Base-by-base conservation (phyloP, 2,113 vertebrate species). In the Okapia johnstoni region DNA sequence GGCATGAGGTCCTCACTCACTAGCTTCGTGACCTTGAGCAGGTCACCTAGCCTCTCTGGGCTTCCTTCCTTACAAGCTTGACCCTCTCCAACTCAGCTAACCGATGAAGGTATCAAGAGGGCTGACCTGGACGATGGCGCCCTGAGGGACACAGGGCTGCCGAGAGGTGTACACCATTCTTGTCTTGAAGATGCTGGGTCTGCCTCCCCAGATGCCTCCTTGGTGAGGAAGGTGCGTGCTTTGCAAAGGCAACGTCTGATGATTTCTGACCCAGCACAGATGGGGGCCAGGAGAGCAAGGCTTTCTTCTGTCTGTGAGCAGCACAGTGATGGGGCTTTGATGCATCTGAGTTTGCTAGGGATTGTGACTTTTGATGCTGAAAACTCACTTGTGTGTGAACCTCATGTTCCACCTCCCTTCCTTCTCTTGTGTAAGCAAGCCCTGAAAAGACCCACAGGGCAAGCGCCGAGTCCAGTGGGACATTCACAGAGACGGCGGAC, bases 361-460 rank as follows among this genome's bases (percentile, higher is more conserved):
- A 50, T 43, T 86, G n/a, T 94, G 84, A 96, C 93, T 93, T 76
- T 43, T 96, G 88, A 96, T 90, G 77, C 85, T 88, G 80, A 88
- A 97, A 73, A 77, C 66, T 88, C 95, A 93, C 43, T 95, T 90
- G 70, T 23, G 50, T 97, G 94, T 97, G 95, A 98, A 92, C 23
- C 63, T 81, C 77, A 7, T 63, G 91, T 93, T 96, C 95, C 7
- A 21, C 58, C 93, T 96, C 88, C 96, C 92, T 97, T 89, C 17
- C 92, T 84, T 93, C 87, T 84, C 96, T 26, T 88, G 30, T 26
- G 46, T 61, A 85, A 66, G 79, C 84, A 36, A 58, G 50, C 2
- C 0, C 83, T 48, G 77, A 86, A 83, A 57, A 76, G 73, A 79
- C 95, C 96, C 76, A 26, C 83, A 57, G 96, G 93, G 92, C 11